Evolutionary conservation across 2,888 invertebrate species (phyloP).

Genomic region (Lapara coniferarum): DNA sequence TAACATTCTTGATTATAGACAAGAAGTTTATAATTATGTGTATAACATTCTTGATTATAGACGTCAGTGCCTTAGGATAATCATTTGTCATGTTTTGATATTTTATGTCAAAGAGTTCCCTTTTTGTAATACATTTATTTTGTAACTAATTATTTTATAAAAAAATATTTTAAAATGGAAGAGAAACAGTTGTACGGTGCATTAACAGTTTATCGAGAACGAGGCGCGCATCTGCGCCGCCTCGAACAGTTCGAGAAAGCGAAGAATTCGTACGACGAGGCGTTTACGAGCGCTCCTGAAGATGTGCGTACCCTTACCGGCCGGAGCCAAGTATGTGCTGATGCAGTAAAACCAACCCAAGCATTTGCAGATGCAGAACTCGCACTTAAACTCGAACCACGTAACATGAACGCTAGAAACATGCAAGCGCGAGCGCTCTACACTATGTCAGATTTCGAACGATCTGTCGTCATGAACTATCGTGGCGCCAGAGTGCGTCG

Average conservation of each 20-base stretch:
- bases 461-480: constrained; percentile 74
- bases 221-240: constrained; percentile 70
- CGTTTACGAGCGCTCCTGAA: constrained; percentile 60
- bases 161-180: constrained; percentile 56
- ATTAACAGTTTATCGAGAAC: constrained; percentile 73
- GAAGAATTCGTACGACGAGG: constrained; percentile 72
- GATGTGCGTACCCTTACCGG: constrained; percentile 71
- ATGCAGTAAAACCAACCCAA: constrained; percentile 71
- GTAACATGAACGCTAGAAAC: constrained; percentile 71
- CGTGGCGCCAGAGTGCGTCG: constrained; percentile 63
- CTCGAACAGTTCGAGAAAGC: constrained; percentile 77
- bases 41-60: too few relatives aligned
- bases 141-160: constrained; percentile 35
- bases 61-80: too few relatives aligned
- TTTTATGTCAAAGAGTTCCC: too few relatives aligned
- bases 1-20: too few relatives aligned
- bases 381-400: constrained; percentile 70
- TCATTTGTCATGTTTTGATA: too few relatives aligned
- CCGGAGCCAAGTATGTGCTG: constrained; percentile 73
- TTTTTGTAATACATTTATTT: neutral
- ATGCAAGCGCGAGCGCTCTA: constrained; percentile 78
- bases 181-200: constrained; percentile 70
- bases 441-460: constrained; percentile 76
- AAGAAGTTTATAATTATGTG: too few relatives aligned
- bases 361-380: constrained; percentile 73